Conservation (phyloP, 2,113 vertebrate species). For the Varanus salvator region DNA sequence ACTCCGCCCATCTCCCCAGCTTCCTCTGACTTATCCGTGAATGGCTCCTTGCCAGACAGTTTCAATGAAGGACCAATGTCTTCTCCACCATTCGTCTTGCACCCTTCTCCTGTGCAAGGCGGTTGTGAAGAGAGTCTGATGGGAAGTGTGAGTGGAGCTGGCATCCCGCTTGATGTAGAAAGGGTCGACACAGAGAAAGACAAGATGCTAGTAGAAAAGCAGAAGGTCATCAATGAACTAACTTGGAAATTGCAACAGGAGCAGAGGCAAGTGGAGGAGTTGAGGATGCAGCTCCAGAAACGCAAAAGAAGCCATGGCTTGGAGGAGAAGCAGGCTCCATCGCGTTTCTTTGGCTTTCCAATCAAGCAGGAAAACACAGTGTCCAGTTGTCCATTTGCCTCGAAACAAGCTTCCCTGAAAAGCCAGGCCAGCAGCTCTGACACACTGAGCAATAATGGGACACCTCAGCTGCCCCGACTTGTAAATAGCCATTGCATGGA, state of each 20-base stretch:
- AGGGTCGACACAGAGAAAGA: constrained; percentile 93
- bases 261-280: constrained; percentile 94
- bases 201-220: constrained; percentile 99
- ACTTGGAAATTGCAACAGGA: constrained; percentile 97
- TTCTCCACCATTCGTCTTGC: constrained; percentile 87
- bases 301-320: constrained; percentile 82
- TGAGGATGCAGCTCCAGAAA: constrained; percentile 94
- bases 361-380: constrained; percentile 90
- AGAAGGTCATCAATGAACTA: constrained; percentile 97
- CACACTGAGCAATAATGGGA: constrained; percentile 78
- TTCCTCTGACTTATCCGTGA: constrained; percentile 92
- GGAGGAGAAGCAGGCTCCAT: constrained; percentile 71
- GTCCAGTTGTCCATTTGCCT: constrained; percentile 90
- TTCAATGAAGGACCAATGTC: constrained; percentile 92
- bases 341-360: constrained; percentile 84
- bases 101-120: constrained; percentile 82
- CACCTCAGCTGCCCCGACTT: constrained; percentile 68
- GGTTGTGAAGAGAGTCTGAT: constrained; percentile 85
- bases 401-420: constrained; percentile 78
- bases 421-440: constrained; percentile 71
- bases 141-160: constrained; percentile 75
- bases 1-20: constrained; percentile 94
- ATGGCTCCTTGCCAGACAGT: constrained; percentile 91
- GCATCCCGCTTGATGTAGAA: constrained; percentile 77
- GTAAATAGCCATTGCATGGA: constrained; percentile 81